Evolutionary conservation across 2,797 vertebrate species (phyloP).

Genomic region (Mormyrops boulengeri): DNA sequence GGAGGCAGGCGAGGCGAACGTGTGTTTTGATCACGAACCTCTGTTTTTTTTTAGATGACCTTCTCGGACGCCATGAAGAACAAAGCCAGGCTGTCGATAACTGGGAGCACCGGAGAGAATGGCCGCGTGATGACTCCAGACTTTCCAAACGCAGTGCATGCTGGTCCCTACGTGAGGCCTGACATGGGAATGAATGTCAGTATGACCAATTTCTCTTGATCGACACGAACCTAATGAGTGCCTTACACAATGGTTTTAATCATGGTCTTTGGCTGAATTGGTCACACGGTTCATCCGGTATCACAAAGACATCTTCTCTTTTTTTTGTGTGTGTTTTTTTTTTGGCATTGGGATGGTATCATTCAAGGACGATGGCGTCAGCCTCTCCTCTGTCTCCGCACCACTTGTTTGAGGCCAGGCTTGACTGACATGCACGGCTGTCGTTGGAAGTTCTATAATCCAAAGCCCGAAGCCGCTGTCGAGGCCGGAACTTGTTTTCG

Average conservation of each 20-base stretch:
- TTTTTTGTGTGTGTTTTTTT: slow-evolving; percentile 58
- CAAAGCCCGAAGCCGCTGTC: slow-evolving; percentile 65
- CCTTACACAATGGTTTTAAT: slow-evolving; percentile 76
- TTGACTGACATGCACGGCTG: slow-evolving; percentile 72
- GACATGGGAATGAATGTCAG: slow-evolving; percentile 99
- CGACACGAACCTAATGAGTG: slow-evolving; percentile 81
- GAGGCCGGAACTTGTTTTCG: slow-evolving; percentile 71
- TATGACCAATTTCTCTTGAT: slow-evolving; percentile 83
- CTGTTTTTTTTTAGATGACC: slow-evolving; percentile 76
- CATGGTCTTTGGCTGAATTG: slow-evolving; percentile 49
- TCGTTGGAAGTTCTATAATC: slow-evolving; percentile 65
- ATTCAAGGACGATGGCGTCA: slow-evolving; percentile 53
- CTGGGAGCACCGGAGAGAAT: slow-evolving; percentile 92
- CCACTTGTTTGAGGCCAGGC: slow-evolving; percentile 59
- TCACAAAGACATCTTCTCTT: slow-evolving; percentile 70
- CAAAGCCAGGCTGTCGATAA: slow-evolving; percentile 96
- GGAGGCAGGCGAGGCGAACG: not conserved
- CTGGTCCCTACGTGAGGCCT: slow-evolving; percentile 94
- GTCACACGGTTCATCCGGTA: slow-evolving; percentile 74
- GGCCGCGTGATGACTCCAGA: slow-evolving; percentile 85
- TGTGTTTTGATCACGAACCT: not conserved
- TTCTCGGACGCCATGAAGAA: slow-evolving; percentile 89
- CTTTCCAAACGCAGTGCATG: slow-evolving; percentile 88
- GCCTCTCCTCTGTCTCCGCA: slow-evolving; percentile 34
- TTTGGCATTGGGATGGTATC: slow-evolving; percentile 64